Conservation (phyloP, 2,888 invertebrate genomes). For the Drosophila rellima region DNA sequence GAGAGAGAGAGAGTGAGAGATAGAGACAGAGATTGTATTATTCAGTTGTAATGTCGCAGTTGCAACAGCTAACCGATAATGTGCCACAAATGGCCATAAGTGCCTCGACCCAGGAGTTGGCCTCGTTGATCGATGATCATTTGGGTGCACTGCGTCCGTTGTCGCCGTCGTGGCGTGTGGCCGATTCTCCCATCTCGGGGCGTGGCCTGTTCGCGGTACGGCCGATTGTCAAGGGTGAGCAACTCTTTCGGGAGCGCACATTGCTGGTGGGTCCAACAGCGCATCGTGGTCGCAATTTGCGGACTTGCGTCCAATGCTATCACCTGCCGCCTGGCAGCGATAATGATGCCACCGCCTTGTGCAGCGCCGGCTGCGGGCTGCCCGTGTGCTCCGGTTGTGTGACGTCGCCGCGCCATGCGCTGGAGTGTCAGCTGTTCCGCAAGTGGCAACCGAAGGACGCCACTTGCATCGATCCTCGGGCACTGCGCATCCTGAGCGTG, state of each 20-base stretch:
- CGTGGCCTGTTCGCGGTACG: conserved; percentile 90
- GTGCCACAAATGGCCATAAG: conserved; percentile 64
- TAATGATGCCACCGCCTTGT: conserved; percentile 84
- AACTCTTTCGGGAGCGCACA: conserved; percentile 90
- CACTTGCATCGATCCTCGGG: conserved; percentile 68
- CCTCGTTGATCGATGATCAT: conserved; percentile 76
- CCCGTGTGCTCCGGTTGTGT: conserved; percentile 90
- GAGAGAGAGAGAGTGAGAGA: neutral
- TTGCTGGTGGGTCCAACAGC: conserved; percentile 90
- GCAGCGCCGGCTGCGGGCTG: conserved; percentile 89
- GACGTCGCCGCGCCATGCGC: conserved; percentile 87
- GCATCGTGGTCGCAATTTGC: conserved; percentile 86
- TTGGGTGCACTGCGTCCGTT: conserved; percentile 70
- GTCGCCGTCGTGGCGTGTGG: conserved; percentile 87
- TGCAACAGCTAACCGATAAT: conserved; percentile 28
- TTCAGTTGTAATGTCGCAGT: conserved; percentile 32
- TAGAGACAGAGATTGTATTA: conserved; percentile 8
- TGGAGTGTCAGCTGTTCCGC: conserved; percentile 89
- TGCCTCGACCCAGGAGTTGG: conserved; percentile 74
- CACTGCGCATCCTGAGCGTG: conserved; percentile 82
- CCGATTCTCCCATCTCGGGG: conserved; percentile 88
- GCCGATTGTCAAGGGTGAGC: conserved; percentile 89
- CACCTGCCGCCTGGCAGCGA: conserved; percentile 85
- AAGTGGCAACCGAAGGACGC: conserved; percentile 87
- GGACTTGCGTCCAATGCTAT: conserved; percentile 89